Evolutionary conservation across 2,113 vertebrate species (phyloP), one percentile per base, ranked within the genome.

Genomic region (Puntigrus tetrazona): DNA sequence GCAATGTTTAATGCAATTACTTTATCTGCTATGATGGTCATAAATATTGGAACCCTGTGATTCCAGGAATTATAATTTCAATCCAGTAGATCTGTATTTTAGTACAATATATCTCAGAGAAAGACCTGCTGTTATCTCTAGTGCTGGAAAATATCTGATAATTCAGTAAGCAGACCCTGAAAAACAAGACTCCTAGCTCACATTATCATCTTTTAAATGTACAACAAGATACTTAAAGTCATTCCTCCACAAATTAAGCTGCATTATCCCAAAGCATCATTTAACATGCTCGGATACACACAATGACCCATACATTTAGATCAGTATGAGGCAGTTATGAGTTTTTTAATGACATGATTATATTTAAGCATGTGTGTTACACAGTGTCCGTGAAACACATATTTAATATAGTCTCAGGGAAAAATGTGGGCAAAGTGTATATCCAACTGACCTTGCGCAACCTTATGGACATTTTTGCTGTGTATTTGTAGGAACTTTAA

Each of bases 151-250:
- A 67, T 67, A 18, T 29, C 63, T 16, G 3, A 36, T 1, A 8
- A 22, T 43, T 67, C 65, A 67, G 36, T 36, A 67, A 36, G 18
- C 18, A 67, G 31, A 7, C 22, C 34, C 36, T 25, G 36, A 10
- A 13, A 41, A 41, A 72, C 9, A 72, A 72, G 34, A 69, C 34
- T 69, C 65, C 65, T 18, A 69, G 31, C 7, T 41, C 36, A 72
- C 22, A 72, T 72, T 72, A 72, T n/a, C 67, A 72, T 72, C 22
- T 25, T 72, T 2, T 72, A 72, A 41, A 72, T 72, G 69, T 72
- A 72, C 36, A 72, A 72, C 36, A 72, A 38, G 67, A 20, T 38
- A 69, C 36, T n/a, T 70, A 41, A 22, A 70, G n/a, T 36, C 67
- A 70, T 70, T 70, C 34, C 67, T 41, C 31, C 20, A 11, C 67